A percentile compares a stretch with the other conserved stretches of the same genome.
Evolutionary conservation across 2,888 invertebrate species (phyloP).

Genomic region (Azorinus chamasolen): DNA sequence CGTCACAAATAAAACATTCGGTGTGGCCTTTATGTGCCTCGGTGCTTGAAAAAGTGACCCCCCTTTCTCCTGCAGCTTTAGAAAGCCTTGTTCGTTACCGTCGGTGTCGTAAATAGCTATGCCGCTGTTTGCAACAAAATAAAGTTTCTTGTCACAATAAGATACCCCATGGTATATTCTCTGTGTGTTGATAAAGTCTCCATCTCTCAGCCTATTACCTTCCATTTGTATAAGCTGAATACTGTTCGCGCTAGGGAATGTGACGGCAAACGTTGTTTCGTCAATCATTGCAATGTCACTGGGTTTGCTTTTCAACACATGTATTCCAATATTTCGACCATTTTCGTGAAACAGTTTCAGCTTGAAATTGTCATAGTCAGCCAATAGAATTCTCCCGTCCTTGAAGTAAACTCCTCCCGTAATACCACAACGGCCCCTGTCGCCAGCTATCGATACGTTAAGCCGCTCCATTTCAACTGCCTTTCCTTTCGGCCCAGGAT

Average conservation of each 20-base stretch:
- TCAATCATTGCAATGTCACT: conserved; percentile 47
- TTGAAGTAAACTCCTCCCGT: conserved; percentile 54
- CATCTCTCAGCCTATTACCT: conserved; percentile 39
- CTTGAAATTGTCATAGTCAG: conserved; percentile 58
- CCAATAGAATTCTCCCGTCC: conserved; percentile 46
- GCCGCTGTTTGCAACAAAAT: conserved; percentile 38
- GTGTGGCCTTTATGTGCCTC: conserved; percentile 37
- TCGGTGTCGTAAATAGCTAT: conserved; percentile 41
- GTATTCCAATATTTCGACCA: conserved; percentile 36
- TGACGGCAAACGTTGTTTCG: conserved; percentile 16
- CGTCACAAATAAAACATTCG: conserved; percentile 34
- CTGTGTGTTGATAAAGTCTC: conserved; percentile 24
- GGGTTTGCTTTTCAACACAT: conserved; percentile 50
- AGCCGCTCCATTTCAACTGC: conserved; percentile 30
- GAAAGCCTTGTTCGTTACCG: conserved; percentile 38
- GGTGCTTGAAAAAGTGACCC: conserved; percentile 16
- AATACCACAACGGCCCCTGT: conserved; percentile 58
- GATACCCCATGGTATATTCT: conserved; percentile 43
- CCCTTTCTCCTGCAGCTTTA: conserved; percentile 42
- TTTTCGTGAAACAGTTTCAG: conserved; percentile 43
- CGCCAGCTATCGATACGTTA: conserved; percentile 49
- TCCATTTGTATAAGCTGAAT: conserved; percentile 46
- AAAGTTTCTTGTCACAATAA: conserved; percentile 27
- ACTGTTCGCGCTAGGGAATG: conserved; percentile 37
- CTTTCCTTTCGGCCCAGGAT: conserved; percentile 6